A percentile compares a stretch with the other conserved stretches of the same genome.
phyloP scores from a whole-genome alignment of 2,113 vertebrate species.

The Syngnathoides biaculeatus region DNA sequence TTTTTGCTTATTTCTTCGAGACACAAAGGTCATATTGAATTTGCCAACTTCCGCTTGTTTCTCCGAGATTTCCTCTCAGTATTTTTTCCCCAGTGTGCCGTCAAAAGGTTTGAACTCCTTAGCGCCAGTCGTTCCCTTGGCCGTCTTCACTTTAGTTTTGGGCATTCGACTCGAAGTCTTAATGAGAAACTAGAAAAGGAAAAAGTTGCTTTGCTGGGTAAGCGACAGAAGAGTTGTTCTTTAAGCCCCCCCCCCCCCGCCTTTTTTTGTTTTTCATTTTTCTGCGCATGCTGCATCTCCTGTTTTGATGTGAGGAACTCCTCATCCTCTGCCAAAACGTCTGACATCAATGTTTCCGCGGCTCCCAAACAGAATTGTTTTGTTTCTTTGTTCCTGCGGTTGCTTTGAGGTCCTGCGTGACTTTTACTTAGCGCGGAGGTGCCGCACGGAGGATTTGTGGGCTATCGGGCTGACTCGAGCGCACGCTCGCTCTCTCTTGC shows the following conservation, averaged over 20 bases:
- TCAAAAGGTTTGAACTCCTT: conserved; percentile 1
- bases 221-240: neutral
- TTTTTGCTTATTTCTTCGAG: neutral
- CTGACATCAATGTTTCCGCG: neutral
- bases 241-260: too few relatives aligned
- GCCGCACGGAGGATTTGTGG: neutral
- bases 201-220: conserved; percentile 1
- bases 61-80: neutral
- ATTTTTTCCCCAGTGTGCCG: neutral
- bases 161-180: neutral
- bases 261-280: too few relatives aligned
- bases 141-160: neutral
- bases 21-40: neutral
- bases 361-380: conserved; percentile 1
- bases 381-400: conserved; percentile 2
- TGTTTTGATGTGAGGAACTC: conserved; percentile 6
- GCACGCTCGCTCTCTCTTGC: neutral
- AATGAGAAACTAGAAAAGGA: neutral
- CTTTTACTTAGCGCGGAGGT: neutral
- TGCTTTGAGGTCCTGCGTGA: neutral
- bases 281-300: neutral
- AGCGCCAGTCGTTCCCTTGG: neutral
- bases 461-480: neutral
- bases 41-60: neutral
- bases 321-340: conserved; percentile 1